These are phyloP conservation scores for Sclerodermus sp. DNA, from an alignment of 2,888 invertebrate genomes.

Conservation along the genomic window DNA sequence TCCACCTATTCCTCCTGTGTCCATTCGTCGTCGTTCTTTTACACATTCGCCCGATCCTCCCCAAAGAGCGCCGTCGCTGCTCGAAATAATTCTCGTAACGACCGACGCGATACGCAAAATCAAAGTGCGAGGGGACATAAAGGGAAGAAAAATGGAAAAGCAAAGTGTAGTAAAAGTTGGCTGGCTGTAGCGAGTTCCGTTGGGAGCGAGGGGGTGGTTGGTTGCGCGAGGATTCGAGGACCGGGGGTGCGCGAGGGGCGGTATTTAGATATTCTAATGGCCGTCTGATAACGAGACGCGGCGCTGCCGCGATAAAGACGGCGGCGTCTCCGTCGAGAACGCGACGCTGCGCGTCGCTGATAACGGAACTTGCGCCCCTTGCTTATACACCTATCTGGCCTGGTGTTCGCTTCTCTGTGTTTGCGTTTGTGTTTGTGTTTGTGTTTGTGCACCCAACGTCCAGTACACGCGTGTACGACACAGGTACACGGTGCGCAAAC, in stretches of 20 bases:
- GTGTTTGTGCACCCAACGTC: too few species aligned
- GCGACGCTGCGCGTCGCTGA: slow-evolving; percentile 55
- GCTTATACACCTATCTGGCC: slow-evolving; percentile 35
- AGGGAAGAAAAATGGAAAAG: neutral
- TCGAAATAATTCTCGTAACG: too few species aligned
- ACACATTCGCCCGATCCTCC: too few species aligned
- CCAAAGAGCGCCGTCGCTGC: too few species aligned
- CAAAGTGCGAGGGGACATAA: neutral
- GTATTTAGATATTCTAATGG: slow-evolving; percentile 60
- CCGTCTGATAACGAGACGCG: slow-evolving; percentile 56
- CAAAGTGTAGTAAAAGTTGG: neutral
- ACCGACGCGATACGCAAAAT: too few species aligned
- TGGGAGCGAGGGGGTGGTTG: slow-evolving; percentile 11
- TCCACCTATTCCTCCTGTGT: neutral
- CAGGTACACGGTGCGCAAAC: slow-evolving; percentile 3
- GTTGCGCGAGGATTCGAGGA: too few species aligned
- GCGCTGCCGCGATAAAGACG: slow-evolving; percentile 54
- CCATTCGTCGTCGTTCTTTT: too few species aligned
- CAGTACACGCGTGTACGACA: too few species aligned
- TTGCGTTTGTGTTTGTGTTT: slow-evolving; percentile 12
- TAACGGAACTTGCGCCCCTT: slow-evolving; percentile 40
- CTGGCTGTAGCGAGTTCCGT: too few species aligned
- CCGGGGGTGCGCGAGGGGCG: slow-evolving; percentile 38
- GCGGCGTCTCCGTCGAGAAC: slow-evolving; percentile 35
- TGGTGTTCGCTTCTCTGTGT: neutral